Evolutionary conservation across 1,140 invertebrate species (phyloP).

Genomic region (Drosophila sulfurigaster): DNA sequence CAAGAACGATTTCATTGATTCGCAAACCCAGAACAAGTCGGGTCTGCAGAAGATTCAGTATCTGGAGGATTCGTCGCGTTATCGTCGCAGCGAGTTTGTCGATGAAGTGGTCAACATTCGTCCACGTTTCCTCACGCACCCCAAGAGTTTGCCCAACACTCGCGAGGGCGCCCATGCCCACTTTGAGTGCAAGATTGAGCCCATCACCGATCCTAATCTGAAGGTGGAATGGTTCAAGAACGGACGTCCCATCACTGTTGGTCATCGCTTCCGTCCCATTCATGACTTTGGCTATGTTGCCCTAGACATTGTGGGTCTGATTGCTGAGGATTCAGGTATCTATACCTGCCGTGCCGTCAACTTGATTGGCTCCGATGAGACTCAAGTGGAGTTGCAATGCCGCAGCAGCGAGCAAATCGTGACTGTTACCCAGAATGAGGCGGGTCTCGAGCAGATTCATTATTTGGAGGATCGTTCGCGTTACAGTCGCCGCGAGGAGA

Average conservation of each 20-base stretch:
- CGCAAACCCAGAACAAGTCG: constrained; percentile 94
- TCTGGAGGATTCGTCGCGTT: constrained; percentile 94
- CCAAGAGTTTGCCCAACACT: constrained; percentile 93
- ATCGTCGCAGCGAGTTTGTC: constrained; percentile 92
- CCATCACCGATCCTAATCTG: constrained; percentile 96
- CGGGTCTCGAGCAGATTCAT: constrained; percentile 93
- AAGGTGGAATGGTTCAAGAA: constrained; percentile 98
- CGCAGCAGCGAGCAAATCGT: constrained; percentile 91
- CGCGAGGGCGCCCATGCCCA: constrained; percentile 97
- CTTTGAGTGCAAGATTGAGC: constrained; percentile 98
- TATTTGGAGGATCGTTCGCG: constrained; percentile 93
- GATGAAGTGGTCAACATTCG: constrained; percentile 93
- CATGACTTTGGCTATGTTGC: constrained; percentile 98
- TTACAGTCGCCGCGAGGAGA: constrained; percentile 89
- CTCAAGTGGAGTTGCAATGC: constrained; percentile 89
- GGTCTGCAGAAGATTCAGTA: constrained; percentile 96
- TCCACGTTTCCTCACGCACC: constrained; percentile 93
- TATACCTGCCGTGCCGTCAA: constrained; percentile 97
- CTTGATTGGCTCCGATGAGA: constrained; percentile 94
- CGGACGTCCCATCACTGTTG: constrained; percentile 93
- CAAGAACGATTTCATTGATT: constrained; percentile 94
- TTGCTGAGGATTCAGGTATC: constrained; percentile 96
- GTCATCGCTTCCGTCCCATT: constrained; percentile 96
- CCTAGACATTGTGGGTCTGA: constrained; percentile 95
- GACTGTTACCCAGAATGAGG: constrained; percentile 93